Percentiles rank a stretch among this genome's conserved stretches.
Evolutionary conservation across 2,888 invertebrate species (phyloP).

Genomic region (Eudasyphora cyanicolor): DNA sequence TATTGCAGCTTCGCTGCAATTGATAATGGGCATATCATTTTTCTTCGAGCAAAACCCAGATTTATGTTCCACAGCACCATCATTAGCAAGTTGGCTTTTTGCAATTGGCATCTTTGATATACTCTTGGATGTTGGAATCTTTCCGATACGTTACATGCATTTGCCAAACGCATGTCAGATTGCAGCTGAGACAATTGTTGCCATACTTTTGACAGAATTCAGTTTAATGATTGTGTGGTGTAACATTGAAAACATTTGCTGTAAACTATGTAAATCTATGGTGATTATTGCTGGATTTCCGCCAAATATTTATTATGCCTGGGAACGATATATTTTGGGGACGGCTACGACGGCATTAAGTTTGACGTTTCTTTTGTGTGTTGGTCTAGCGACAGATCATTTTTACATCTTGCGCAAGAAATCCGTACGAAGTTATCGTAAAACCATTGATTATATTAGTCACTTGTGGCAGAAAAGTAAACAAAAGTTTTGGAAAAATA

Average conservation of each 20-base stretch:
- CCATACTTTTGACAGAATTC: constrained; percentile 70
- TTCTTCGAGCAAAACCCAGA: constrained; percentile 71
- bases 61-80: constrained; percentile 71
- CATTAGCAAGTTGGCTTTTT: constrained; percentile 72
- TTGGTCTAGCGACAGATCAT: constrained; percentile 66
- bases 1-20: constrained; percentile 69
- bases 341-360: constrained; percentile 58
- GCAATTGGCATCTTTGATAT: constrained; percentile 69
- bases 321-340: constrained; percentile 65
- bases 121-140: constrained; percentile 69
- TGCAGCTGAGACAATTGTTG: constrained; percentile 67
- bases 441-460: constrained; percentile 15
- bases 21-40: constrained; percentile 68
- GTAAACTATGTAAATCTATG: constrained; percentile 55
- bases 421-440: constrained; percentile 58
- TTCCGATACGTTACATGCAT: constrained; percentile 72
- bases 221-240: constrained; percentile 72
- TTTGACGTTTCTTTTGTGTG: constrained; percentile 62
- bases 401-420: constrained; percentile 63
- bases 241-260: constrained; percentile 66
- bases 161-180: constrained; percentile 68
- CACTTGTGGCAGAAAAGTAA: constrained; percentile 26
- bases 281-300: constrained; percentile 58
- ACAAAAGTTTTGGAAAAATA: not conserved
- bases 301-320: constrained; percentile 43